Percentiles rank a stretch among this genome's conserved stretches.
Evolutionary conservation across 2,888 invertebrate species (phyloP).

Genomic region (Nezara viridula): DNA sequence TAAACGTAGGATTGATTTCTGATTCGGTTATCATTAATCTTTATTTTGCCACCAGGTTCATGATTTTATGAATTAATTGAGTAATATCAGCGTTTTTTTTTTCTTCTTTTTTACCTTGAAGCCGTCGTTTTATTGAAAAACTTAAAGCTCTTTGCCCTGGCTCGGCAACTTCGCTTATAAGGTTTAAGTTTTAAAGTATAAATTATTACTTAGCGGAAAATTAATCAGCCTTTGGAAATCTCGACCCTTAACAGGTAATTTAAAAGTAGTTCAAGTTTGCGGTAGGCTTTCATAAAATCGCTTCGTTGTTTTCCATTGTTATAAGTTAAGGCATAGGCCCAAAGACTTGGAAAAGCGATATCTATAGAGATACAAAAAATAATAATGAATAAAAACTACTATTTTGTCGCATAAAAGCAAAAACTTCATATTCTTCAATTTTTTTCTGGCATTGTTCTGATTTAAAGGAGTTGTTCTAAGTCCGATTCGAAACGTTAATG

Average conservation of each 20-base stretch:
- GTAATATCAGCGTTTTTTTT: background rate
- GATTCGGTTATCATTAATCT: too few relatives aligned
- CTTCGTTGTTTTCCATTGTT: background rate
- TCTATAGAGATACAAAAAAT: background rate
- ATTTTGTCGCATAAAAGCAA: too few relatives aligned
- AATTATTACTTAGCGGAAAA: constrained; percentile 38
- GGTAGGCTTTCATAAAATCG: constrained; percentile 26
- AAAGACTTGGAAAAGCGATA: background rate
- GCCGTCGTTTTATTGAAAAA: constrained; percentile 5
- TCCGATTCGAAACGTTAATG: too few relatives aligned
- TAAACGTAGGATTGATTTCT: too few relatives aligned
- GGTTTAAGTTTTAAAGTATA: constrained; percentile 41
- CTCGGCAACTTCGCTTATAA: constrained; percentile 3
- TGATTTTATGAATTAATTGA: background rate
- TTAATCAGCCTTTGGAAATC: constrained; percentile 34
- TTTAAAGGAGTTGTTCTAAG: too few relatives aligned
- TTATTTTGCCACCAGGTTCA: background rate
- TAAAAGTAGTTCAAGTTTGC: constrained; percentile 5
- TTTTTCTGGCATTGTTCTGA: too few relatives aligned
- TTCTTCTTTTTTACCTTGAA: background rate
- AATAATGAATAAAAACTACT: background rate
- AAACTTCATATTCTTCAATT: too few relatives aligned
- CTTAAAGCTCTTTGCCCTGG: constrained; percentile 1
- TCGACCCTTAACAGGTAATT: background rate
- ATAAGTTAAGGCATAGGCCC: background rate